Evolutionary conservation across 2,888 invertebrate species (phyloP).

Genomic region (Sialis lutaria): DNA sequence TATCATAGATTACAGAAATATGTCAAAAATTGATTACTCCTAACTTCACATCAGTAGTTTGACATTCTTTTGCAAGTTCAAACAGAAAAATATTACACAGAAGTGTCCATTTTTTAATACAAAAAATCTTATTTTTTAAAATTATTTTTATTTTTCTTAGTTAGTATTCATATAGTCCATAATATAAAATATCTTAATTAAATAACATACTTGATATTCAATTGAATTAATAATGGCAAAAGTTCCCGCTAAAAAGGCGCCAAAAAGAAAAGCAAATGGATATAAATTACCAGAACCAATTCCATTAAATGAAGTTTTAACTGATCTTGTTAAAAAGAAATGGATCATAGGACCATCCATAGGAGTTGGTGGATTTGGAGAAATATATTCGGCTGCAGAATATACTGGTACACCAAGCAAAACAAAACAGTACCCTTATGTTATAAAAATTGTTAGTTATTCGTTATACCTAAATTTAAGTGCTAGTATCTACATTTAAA

Average conservation of each 20-base stretch:
- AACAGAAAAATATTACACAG: too few relatives aligned
- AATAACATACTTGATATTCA: neutral
- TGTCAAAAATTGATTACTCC: too few relatives aligned
- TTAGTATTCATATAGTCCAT: neutral
- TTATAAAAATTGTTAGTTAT: constrained; percentile 61
- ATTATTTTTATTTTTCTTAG: too few relatives aligned
- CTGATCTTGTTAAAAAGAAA: constrained; percentile 55
- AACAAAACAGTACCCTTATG: constrained; percentile 41
- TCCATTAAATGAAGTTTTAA: constrained; percentile 56
- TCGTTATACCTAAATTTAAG: neutral
- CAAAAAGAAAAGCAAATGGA: constrained; percentile 24
- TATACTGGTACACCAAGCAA: constrained; percentile 28
- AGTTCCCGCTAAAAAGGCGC: constrained; percentile 2
- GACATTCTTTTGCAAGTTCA: too few relatives aligned
- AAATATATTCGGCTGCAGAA: constrained; percentile 71
- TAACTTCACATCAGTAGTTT: too few relatives aligned
- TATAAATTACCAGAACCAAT: constrained; percentile 53
- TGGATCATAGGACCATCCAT: constrained; percentile 81
- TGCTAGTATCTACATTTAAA: neutral
- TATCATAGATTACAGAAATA: too few relatives aligned
- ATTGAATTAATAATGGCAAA: neutral
- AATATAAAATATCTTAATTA: neutral
- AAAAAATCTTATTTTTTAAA: too few relatives aligned
- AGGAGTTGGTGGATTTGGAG: constrained; percentile 86
- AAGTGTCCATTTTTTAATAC: too few relatives aligned